Conservation (phyloP, 2,888 invertebrate species). For the Mimas tiliae region DNA sequence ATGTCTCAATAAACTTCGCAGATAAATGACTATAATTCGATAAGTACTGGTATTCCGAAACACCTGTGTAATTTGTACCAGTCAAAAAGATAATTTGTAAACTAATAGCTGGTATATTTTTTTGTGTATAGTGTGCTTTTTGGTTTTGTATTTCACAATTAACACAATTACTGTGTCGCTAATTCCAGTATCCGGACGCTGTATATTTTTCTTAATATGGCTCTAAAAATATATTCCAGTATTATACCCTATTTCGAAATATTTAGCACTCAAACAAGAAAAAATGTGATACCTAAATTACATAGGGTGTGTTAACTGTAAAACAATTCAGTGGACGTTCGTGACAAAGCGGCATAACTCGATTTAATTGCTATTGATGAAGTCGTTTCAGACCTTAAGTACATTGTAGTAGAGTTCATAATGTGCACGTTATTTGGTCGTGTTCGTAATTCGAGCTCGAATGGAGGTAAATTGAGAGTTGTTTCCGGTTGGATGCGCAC, state of each 20-base stretch:
- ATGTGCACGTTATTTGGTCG: slow-evolving; percentile 50
- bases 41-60: not conserved
- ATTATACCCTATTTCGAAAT: not conserved
- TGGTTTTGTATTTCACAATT: not conserved
- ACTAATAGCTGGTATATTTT: too few relatives aligned
- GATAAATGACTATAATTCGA: not conserved
- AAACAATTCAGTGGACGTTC: not conserved
- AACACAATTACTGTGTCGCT: not conserved
- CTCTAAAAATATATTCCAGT: not conserved
- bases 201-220: too few relatives aligned
- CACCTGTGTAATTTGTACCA: slow-evolving; percentile 2
- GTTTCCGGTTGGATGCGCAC: slow-evolving; percentile 58
- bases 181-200: too few relatives aligned
- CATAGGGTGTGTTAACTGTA: slow-evolving; percentile 9
- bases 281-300: not conserved
- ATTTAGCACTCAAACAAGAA: not conserved
- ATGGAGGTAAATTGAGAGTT: slow-evolving; percentile 63
- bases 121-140: not conserved
- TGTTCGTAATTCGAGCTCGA: slow-evolving; percentile 55
- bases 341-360: slow-evolving; percentile 23
- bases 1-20: slow-evolving; percentile 9
- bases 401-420: slow-evolving; percentile 34
- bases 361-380: slow-evolving; percentile 4
- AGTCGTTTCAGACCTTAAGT: slow-evolving; percentile 12
- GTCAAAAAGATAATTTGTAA: not conserved